Evolutionary conservation across 53 echinoderm and acorn worm species (phyloP), one percentile per base, ranked within the genome.

Genomic region (Glandiceps talaboti): DNA sequence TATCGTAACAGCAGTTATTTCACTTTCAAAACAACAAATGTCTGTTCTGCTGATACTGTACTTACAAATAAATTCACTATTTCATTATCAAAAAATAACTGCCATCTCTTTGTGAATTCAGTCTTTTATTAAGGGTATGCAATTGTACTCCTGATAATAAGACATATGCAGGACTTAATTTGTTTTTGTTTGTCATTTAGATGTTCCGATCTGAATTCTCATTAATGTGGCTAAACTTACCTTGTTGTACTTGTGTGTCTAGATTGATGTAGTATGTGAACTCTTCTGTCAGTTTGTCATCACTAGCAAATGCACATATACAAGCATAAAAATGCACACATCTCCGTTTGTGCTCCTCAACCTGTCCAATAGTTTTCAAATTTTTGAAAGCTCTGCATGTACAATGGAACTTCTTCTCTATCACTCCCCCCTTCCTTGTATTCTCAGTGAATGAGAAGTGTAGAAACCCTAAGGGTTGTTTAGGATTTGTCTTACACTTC

Each of bases 301-400:
- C 96, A 78, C 96, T 95, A 25, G 90, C 96, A 83, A 95, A 95
- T 27, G 96, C 96, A 88, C 96, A 95, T 73, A 95, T 95, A 74
- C 96, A 95, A 10, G 96, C 92, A 76, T 95, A 95, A 82, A 92
- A 95, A 77, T 95, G 96, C 30, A 95, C 96, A 82, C 96, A 95
- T 77, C 92, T 82, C 80, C 88, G 88, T 77, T 85, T 81, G 29
- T 79, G 83, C 20, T 94, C 95, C 28, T 90, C 92, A 0, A 84
- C 90, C 0, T 81, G 80, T 25, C 82, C 73, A 27, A 83, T 76
- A 33, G 80, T 75, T 33, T 86, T 83, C 74, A 86, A 93, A 32
- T 30, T 95, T 79, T 88, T 90, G 80, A 92, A 90, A 30, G 82
- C 86, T 33, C 85, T 88, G 73, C 96, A 95, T 29, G 90, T 75